Conservation (phyloP, 92 coral and sea anemone genomes). For the Diadumene lineata region DNA sequence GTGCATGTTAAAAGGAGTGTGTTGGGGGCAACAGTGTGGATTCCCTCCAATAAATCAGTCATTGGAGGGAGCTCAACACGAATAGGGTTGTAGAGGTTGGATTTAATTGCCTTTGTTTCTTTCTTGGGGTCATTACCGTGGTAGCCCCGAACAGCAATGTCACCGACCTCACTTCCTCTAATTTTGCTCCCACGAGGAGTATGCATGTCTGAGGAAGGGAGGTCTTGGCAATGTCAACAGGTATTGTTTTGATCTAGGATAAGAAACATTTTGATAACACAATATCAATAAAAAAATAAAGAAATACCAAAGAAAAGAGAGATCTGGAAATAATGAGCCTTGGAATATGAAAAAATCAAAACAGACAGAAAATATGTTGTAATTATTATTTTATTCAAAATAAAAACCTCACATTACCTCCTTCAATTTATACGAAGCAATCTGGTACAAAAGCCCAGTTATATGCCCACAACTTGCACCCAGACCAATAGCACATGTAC, state of each 20-base stretch:
- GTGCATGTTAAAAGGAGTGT: not conserved
- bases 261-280: no score
- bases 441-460: conserved; percentile 43
- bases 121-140: not conserved
- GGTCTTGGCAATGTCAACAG: conserved; percentile 10
- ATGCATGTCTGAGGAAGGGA: conserved; percentile 14
- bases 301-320: no score
- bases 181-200: not conserved
- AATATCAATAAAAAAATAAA: no score
- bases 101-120: not conserved
- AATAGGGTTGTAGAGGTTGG: not conserved
- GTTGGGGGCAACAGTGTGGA: not conserved
- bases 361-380: no score
- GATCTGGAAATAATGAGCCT: no score
- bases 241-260: conserved; percentile 12
- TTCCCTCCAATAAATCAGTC: not conserved
- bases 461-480: conserved; percentile 52
- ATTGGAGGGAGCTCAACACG: not conserved
- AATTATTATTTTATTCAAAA: no score
- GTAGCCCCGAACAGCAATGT: not conserved
- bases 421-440: conserved; percentile 8
- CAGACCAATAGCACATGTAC: conserved; percentile 51
- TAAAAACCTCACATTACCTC: no score
- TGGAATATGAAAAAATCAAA: no score
- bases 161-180: conserved; percentile 33